Evolutionary conservation across 2,113 vertebrate species (phyloP), one percentile per base, ranked within the genome.

Genomic region (Nettapus auritus): DNA sequence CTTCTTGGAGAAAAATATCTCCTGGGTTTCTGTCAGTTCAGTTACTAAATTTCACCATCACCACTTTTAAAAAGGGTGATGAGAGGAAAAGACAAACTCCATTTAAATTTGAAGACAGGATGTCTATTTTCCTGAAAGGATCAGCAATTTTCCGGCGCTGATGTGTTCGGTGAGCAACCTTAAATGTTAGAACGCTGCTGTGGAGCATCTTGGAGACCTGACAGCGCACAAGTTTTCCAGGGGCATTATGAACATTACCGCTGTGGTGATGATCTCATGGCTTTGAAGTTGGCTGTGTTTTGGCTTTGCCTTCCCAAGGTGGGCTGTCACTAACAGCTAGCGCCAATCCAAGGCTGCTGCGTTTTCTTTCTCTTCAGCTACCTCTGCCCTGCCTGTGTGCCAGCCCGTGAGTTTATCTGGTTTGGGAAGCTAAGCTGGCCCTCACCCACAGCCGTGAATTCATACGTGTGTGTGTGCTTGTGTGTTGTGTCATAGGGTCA

Each of bases 361-460:
- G 63, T 60, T 55, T 48, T 28, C 15, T 42, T 71, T 53, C 46
- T 46, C 11, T 44, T 77, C 76, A 31, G 0, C 36, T 76, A 3
- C 9, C 44, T 64, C 33, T 64, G 53, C 44, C 50, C 70, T 29
- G 36, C 52, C 59, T 36, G 13, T 73, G 38, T 76, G 38, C 48
- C 23, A 80, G 3, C 20, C 34, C 10, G 22, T 6, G 9, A 8
- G 28, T 46, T 85, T 48, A 31, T 86, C 40, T 33, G 52, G 16
- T 81, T 46, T 59, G 64, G 46, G 74, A 86, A 90, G 48, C 38
- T n/a, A 19, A 56, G 22, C 1, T 33, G 33, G 8, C n/a, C 28
- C 42, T 50, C 13, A 38, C 21, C 17, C 31, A 38, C 18, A 28
- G 10, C 18, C 5, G 9, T 3, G 0, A 12, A 3, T 19, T 22